Evolutionary conservation across 2,888 invertebrate genomes (phyloP), one percentile per base, ranked within the genome.

Genomic region (Liposcelis brunnea): DNA sequence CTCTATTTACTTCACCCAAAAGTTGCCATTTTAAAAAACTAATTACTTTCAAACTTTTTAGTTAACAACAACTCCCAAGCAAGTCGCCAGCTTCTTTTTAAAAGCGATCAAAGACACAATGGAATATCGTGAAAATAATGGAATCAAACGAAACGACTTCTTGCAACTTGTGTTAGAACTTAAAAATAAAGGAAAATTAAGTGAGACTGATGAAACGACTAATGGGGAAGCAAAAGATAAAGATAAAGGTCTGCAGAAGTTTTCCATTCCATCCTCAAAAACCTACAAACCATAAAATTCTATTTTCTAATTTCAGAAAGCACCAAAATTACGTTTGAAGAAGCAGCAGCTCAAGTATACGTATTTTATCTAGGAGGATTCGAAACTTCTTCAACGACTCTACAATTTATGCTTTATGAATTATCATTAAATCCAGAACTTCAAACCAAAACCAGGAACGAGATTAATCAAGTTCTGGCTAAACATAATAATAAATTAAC

Each of bases 301-400:
- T n/a, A n/a, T n/a, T n/a, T n/a, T n/a, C n/a, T 11, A 32, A 11
- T 32, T 32, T 32, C 32, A 32, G 32, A n/a, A 10, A n/a, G n/a
- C n/a, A 32, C 32, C 10, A 36, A 36, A 36, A 15, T 36, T 14
- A 36, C 37, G 7, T 10, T 36, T 8, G 14, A 10, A 10, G 37
- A 36, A 14, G 37, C 37, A 5, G 64, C 63, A 0, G 66, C 68
- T 1, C 67, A 67, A 51, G 64, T 65, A 2, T 66, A 58, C 45
- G 59, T 65, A 69, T 67, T n/a, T n/a, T n/a, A n/a, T n/a, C n/a
- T n/a, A n/a, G n/a, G n/a, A n/a, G n/a, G n/a, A n/a, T n/a, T n/a
- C 49, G 69, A 69, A 52, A 68, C 69, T 0, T 67, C 68, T 1
- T 63, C 69, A 2, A 62, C 68, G 1, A 63, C 67, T 2, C 61